Evolutionary conservation across 2,888 invertebrate species (phyloP).

Genomic region (Cephonodes hylas): DNA sequence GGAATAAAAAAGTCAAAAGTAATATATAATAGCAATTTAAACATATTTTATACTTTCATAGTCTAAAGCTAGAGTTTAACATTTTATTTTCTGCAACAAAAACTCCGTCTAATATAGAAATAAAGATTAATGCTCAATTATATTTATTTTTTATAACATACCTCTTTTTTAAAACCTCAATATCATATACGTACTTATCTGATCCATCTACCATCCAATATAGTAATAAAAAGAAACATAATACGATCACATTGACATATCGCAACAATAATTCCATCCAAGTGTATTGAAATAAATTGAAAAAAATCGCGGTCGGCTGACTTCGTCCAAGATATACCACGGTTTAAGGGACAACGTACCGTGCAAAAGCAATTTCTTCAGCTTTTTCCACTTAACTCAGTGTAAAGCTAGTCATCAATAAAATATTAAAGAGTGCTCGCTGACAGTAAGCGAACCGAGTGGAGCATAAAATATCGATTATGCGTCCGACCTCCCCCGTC

Average conservation of each 20-base stretch:
- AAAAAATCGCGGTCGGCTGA: neutral
- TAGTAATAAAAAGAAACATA: neutral
- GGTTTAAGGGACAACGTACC: neutral
- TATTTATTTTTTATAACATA: no score
- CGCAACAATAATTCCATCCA: neutral
- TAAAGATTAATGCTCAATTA: no score
- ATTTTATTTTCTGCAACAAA: no score
- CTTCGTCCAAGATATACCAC: neutral
- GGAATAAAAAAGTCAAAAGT: no score
- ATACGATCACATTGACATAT: neutral
- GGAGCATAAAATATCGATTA: conserved; percentile 48
- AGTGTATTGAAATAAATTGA: neutral
- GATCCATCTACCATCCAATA: neutral
- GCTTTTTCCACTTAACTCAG: conserved; percentile 11
- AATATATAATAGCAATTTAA: no score
- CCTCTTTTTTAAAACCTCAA: no score
- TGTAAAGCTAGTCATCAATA: conserved; percentile 16
- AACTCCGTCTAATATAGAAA: no score
- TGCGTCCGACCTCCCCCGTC: conserved; percentile 32
- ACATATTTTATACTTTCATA: no score
- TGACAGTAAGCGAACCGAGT: conserved; percentile 16
- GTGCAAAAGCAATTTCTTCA: conserved; percentile 3
- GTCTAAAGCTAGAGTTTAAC: no score
- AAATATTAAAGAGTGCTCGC: conserved; percentile 16
- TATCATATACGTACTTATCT: neutral